phyloP scores from a whole-genome alignment of 2,797 vertebrate genomes.

The Melanotaenia nigrans region DNA sequence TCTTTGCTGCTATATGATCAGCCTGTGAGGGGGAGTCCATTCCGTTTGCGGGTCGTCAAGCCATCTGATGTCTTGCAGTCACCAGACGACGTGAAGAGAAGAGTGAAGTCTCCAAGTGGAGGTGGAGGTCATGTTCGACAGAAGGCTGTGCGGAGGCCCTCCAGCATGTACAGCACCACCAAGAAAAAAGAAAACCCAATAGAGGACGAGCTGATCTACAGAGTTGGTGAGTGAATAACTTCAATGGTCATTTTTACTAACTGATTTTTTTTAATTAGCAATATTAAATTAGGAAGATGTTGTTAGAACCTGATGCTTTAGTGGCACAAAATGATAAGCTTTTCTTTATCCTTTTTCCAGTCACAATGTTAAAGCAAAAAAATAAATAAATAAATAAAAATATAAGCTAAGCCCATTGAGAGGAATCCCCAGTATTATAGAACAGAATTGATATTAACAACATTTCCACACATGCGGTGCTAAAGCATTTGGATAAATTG shows the following conservation, averaged over 20 bases:
- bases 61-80: constrained; percentile 89
- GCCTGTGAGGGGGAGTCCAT: constrained; percentile 90
- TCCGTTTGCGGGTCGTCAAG: constrained; percentile 87
- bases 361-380: not conserved
- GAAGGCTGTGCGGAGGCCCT: constrained; percentile 92
- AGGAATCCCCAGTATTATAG: not conserved
- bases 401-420: not conserved
- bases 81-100: constrained; percentile 92
- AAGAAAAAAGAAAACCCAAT: constrained; percentile 98
- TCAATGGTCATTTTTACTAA: not conserved
- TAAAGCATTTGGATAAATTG: not conserved
- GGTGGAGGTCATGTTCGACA: constrained; percentile 93
- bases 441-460: not conserved
- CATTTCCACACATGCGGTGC: not conserved
- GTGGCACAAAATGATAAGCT: not conserved
- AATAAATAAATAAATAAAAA: not conserved
- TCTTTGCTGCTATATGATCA: constrained; percentile 90
- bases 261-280: not conserved
- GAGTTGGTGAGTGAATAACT: constrained; percentile 86
- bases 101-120: constrained; percentile 93
- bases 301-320: not conserved
- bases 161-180: constrained; percentile 97
- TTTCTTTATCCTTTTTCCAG: not conserved
- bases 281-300: constrained; percentile 5
- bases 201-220: constrained; percentile 95